Percentiles rank a stretch among this genome's conserved stretches.
phyloP scores from a whole-genome alignment of 2,888 invertebrate species.

The Anagyrus pseudococci region DNA sequence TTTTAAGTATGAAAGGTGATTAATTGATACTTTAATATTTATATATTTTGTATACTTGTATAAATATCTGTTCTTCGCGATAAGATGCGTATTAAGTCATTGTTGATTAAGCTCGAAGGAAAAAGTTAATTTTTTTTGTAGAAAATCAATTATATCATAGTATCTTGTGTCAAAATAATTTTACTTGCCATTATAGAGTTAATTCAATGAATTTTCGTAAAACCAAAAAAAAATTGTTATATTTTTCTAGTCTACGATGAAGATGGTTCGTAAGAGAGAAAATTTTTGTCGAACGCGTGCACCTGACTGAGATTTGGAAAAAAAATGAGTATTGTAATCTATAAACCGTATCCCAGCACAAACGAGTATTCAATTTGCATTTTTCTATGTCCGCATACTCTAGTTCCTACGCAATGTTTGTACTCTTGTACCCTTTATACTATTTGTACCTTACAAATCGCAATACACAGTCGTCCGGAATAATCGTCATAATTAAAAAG shows the following conservation, averaged over 20 bases:
- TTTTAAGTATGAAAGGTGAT: no score
- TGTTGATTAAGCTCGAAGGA: neutral
- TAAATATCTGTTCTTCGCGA: no score
- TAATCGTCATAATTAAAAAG: conserved; percentile 46
- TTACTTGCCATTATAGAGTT: neutral
- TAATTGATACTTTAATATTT: no score
- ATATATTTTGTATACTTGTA: no score
- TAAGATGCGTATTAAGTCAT: neutral
- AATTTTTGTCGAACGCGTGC: no score
- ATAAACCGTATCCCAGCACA: conserved; percentile 24
- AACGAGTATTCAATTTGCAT: conserved; percentile 36
- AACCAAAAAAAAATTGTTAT: neutral
- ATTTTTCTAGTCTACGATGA: neutral
- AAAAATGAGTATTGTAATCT: neutral
- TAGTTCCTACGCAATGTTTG: conserved; percentile 62
- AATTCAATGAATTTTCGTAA: neutral
- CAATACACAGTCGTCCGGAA: conserved; percentile 62
- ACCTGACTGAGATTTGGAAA: no score
- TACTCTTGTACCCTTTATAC: conserved; percentile 62
- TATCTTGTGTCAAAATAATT: neutral
- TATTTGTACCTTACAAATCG: conserved; percentile 61
- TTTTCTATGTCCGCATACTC: conserved; percentile 60
- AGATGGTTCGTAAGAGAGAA: neutral
- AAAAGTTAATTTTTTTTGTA: neutral
- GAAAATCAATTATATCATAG: neutral